Conservation (phyloP, 2,888 invertebrate species). For the Asteroscopus sphinx region DNA sequence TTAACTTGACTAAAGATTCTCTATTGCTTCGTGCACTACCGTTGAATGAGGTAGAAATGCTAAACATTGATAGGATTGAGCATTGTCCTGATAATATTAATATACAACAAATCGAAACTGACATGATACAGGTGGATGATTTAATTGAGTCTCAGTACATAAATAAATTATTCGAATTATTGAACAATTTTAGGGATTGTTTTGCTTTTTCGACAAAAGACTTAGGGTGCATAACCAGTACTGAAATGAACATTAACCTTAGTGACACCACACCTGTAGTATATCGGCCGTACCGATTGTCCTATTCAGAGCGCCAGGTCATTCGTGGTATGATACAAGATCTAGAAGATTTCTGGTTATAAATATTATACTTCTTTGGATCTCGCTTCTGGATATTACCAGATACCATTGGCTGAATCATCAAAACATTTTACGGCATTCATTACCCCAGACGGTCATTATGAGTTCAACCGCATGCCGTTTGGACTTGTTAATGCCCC, state of each 20-base stretch:
- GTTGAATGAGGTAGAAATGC: background rate
- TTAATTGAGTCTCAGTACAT: background rate
- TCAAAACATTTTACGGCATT: too few relatives aligned
- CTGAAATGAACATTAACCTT: too few relatives aligned
- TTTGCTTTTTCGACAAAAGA: slow-evolving; percentile 8
- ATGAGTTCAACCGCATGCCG: too few relatives aligned
- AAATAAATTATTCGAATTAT: background rate
- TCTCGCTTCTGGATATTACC: too few relatives aligned
- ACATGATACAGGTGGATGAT: slow-evolving; percentile 1
- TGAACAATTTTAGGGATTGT: slow-evolving; percentile 13
- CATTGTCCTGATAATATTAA: background rate
- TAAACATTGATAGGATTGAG: background rate
- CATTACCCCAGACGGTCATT: too few relatives aligned
- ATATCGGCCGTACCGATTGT: slow-evolving; percentile 10
- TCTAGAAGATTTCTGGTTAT: background rate
- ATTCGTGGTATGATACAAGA: slow-evolving; percentile 14
- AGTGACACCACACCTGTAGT: too few relatives aligned
- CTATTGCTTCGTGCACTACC: background rate
- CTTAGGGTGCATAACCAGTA: slow-evolving; percentile 3
- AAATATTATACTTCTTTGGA: too few relatives aligned
- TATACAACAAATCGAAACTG: background rate
- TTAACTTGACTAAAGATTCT: background rate
- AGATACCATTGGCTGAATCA: too few relatives aligned
- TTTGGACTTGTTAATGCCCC: too few relatives aligned
- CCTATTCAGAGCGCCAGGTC: slow-evolving; percentile 5